Evolutionary conservation across 1,140 invertebrate species (phyloP).

Genomic region (Saccostrea echinata): DNA sequence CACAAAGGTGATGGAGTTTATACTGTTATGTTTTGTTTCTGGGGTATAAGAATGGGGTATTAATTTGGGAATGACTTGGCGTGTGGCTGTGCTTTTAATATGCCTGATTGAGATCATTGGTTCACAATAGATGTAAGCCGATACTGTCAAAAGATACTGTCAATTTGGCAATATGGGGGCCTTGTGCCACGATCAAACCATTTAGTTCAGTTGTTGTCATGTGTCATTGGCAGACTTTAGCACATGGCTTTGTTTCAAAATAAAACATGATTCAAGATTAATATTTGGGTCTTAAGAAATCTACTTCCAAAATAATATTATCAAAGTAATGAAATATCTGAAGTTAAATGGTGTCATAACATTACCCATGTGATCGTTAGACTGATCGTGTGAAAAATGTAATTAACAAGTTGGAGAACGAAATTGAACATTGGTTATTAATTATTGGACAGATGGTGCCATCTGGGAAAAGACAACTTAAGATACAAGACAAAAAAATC

Average conservation of each 20-base stretch:
- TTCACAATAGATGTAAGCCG: constrained; percentile 13
- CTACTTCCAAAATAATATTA: constrained; percentile 10
- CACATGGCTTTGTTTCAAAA: not conserved
- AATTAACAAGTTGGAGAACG: not conserved
- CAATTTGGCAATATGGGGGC: constrained; percentile 3
- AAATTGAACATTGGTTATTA: not conserved
- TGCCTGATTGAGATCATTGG: not conserved
- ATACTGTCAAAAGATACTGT: constrained; percentile 17
- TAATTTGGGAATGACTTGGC: constrained; percentile 4
- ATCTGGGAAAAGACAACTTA: not conserved
- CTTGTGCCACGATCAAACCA: not conserved
- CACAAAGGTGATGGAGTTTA: not conserved
- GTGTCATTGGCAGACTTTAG: constrained; percentile 9
- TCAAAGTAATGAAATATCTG: constrained; percentile 4
- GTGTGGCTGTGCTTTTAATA: constrained; percentile 5
- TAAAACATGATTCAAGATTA: not conserved
- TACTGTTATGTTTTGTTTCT: not conserved
- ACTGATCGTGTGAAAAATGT: constrained; percentile 5
- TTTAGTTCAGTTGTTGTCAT: constrained; percentile 18
- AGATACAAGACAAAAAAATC: not conserved
- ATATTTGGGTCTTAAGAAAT: not conserved
- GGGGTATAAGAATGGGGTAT: constrained; percentile 6
- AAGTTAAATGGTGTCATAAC: constrained; percentile 19
- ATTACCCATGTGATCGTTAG: not conserved
- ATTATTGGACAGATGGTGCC: not conserved